Percentiles rank a stretch among this genome's conserved stretches.
Evolutionary conservation across 2,113 vertebrate species (phyloP).

Genomic region (Picathartes gymnocephalus): DNA sequence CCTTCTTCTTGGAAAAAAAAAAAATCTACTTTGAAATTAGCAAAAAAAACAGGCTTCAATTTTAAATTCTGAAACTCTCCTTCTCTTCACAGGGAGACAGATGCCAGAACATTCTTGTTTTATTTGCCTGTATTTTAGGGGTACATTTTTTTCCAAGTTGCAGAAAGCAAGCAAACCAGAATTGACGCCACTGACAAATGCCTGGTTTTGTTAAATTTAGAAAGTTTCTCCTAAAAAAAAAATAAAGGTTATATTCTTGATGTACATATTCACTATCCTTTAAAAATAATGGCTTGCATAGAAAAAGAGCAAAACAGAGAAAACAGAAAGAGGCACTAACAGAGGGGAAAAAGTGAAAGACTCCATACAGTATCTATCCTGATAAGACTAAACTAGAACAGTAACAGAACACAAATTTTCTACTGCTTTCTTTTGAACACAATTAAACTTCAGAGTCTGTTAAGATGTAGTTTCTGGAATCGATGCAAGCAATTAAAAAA

Average conservation of each 20-base stretch:
- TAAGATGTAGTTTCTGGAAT: slow-evolving; percentile 88
- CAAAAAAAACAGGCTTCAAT: neutral
- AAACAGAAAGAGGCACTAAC: neutral
- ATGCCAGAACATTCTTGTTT: neutral
- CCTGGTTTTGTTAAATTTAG: neutral
- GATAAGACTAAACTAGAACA: slow-evolving; percentile 34
- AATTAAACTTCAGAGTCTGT: slow-evolving; percentile 81
- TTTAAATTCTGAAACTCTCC: neutral
- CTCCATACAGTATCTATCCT: neutral
- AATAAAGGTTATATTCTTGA: neutral
- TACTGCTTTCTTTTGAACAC: slow-evolving; percentile 69
- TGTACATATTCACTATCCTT: neutral
- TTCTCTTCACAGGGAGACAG: neutral
- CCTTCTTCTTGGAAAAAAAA: slow-evolving; percentile 51
- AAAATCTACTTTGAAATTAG: slow-evolving; percentile 48
- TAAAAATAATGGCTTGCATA: neutral
- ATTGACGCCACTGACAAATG: neutral
- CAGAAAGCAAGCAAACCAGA: neutral
- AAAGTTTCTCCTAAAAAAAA: neutral
- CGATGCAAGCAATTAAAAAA: slow-evolving; percentile 92
- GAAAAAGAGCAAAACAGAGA: neutral
- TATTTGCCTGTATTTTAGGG: neutral
- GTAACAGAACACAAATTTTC: slow-evolving; percentile 60
- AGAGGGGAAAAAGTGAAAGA: neutral
- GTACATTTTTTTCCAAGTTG: neutral